Conservation (phyloP, 2,113 vertebrate species). For the Oceanites oceanicus region DNA sequence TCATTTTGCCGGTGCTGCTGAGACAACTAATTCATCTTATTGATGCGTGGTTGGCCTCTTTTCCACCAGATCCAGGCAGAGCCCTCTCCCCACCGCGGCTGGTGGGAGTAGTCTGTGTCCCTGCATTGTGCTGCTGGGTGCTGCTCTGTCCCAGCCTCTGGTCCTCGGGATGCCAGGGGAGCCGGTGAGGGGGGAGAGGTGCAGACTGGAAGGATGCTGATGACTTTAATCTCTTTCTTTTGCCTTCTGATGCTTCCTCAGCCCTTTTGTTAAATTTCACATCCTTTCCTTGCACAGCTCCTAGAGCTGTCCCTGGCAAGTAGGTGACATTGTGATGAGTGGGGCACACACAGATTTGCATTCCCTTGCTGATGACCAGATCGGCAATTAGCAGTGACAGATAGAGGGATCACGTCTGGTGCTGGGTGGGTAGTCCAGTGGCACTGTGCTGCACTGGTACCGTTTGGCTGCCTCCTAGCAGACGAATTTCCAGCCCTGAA, state of each 20-base stretch:
- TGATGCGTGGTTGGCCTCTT: slow-evolving; percentile 58
- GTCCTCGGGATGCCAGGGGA: background rate
- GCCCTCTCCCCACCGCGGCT: background rate
- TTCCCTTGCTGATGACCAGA: background rate
- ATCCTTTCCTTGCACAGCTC: background rate
- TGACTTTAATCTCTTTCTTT: background rate
- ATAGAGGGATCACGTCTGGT: background rate
- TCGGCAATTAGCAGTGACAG: background rate
- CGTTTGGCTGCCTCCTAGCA: background rate
- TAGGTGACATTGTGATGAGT: background rate
- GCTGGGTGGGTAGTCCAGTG: background rate
- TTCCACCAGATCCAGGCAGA: slow-evolving; percentile 61
- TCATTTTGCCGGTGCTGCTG: slow-evolving; percentile 68
- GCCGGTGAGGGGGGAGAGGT: background rate
- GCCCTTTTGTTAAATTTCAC: background rate
- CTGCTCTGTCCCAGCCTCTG: background rate
- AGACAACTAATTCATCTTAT: slow-evolving; percentile 75
- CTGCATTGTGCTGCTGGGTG: background rate
- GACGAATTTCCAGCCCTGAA: background rate
- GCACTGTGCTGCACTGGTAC: background rate
- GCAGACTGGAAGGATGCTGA: background rate
- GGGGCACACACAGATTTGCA: background rate
- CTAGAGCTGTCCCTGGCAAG: background rate
- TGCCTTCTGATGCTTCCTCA: background rate
- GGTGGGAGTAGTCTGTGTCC: background rate